Evolutionary conservation across 2,888 invertebrate species (phyloP), one percentile per base, ranked within the genome.

Genomic region (Eumacrocentrus americanus): DNA sequence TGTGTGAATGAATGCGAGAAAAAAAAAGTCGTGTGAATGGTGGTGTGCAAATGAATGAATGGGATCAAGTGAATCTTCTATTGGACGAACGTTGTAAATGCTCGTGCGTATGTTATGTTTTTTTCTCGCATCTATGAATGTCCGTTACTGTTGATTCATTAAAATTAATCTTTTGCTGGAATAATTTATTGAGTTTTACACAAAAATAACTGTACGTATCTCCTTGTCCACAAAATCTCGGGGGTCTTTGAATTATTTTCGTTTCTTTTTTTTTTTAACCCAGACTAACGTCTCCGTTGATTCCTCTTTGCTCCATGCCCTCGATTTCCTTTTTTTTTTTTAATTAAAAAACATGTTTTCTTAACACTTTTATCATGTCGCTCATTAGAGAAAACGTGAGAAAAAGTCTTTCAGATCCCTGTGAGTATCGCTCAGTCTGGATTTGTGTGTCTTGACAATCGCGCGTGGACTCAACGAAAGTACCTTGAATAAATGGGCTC

Each of bases 121-220:
- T 68, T 61, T 60, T 65, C 55, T 63, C 56, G 58, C 64, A 61
- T 61, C 64, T 60, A 70, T 72, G 75, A 73, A 73, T 74, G 75
- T 74, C 71, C 69, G 73, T 74, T 75, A 65, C 69, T 73, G 71
- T 75, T 74, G 73, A 67, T 74, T 72, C 68, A 73, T 76, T 76
- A 72, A 73, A 75, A 71, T 68, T 69, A 70, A 73, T 73, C 70
- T 74, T 73, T 75, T 73, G 69, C 71, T 74, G 73, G 67, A 71
- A 65, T 73, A 70, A 71, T 74, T 68, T 70, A 67, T 69, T 73
- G 69, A 62, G 47, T 64, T 60, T 58, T 61, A 25, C 20, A 57
- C 22, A 50, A 57, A 56, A 56, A 38, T 47, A 42, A 54, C 12
- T 9, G 52, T 47, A 42, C 14, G 42, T 42, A 29, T 29, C 20